phyloP scores from a whole-genome alignment of 2,113 vertebrate genomes.

The Nestor notabilis region DNA sequence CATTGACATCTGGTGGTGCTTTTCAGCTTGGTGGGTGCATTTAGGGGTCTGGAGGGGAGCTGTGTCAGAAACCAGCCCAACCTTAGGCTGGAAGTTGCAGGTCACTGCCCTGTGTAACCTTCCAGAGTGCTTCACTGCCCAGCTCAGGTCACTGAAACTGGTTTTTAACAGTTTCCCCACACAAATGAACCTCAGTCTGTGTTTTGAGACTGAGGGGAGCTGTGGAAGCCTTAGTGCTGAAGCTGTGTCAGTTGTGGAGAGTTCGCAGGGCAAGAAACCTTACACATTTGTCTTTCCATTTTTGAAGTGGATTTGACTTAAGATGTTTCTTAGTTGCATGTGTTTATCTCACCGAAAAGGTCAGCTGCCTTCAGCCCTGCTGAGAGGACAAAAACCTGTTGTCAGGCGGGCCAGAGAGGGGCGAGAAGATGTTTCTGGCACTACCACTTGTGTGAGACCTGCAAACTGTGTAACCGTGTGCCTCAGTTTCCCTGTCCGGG shows the following conservation, averaged over 20 bases:
- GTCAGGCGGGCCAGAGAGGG: not conserved
- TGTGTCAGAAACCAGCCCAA: not conserved
- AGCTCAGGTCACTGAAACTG: not conserved
- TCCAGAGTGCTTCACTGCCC: rapidly evolving
- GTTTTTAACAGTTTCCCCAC: rapidly evolving
- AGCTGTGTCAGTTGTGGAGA: not conserved
- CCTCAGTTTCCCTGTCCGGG: conserved; percentile 28
- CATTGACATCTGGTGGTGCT: rapidly evolving
- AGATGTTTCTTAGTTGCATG: not conserved
- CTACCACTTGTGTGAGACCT: not conserved
- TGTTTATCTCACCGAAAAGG: not conserved
- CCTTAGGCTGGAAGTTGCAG: rapidly evolving
- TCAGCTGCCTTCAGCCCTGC: not conserved
- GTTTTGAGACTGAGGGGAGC: not conserved
- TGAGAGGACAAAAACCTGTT: not conserved
- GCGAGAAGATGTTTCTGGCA: not conserved
- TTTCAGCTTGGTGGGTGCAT: not conserved
- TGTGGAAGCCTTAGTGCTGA: not conserved
- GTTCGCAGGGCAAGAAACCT: not conserved
- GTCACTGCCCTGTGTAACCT: not conserved
- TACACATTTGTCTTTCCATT: not conserved
- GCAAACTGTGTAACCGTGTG: not conserved
- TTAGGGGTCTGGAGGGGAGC: not conserved
- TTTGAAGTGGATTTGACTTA: not conserved
- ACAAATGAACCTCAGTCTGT: not conserved